Conservation (phyloP, 1,140 invertebrate species). For the Apis mellifera region Amel_HAv3.1 CM009934.2:6495501-6496000, state of each 20-base stretch:
- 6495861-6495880: background rate
- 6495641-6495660: background rate
- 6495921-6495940: background rate
- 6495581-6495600: background rate
- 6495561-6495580: background rate
- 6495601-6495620: background rate
- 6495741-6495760: background rate
- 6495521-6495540: background rate
- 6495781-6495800: background rate
- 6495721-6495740: background rate
- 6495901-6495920: too few species aligned
- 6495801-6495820: background rate
- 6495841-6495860: background rate
- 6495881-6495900: background rate
- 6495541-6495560: background rate
- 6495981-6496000: too few species aligned
- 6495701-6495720: background rate
- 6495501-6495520: constrained; percentile 23
- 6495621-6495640: background rate
- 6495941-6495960: background rate
- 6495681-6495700: background rate
- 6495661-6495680: background rate
- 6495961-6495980: too few species aligned
- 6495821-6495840: background rate
- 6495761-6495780: background rate